Base-by-base conservation (phyloP, 2,888 invertebrate genomes). In the Brachyopa scutellaris region DNA sequence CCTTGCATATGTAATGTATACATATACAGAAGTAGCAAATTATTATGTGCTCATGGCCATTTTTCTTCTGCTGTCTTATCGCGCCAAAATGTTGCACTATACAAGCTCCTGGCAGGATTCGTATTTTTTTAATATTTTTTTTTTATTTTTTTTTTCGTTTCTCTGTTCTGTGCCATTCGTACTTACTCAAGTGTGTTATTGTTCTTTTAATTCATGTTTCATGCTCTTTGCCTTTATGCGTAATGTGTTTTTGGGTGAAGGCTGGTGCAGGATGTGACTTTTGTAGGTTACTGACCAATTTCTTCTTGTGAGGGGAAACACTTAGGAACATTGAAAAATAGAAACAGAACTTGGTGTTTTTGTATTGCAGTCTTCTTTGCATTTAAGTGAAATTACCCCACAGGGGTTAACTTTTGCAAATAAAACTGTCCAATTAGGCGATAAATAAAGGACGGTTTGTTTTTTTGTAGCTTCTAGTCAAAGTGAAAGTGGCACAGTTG, bases 241-340 rank as follows among this genome's bases (percentile, higher is more conserved):
- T 82, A 66, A 40, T 53, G 61, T 57, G 57, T 66, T 82, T 82
- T 82, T 77, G 59, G 82, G 82, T 82, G 77, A 77, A 82, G 82
- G 77, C 70, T 82, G 70, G 26, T 82, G 82, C 82, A 77, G 77
- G 77, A 82, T 77, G 59, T 82, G 77, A 57, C 67, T 69, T 67
- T 55, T 70, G 45, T 66, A 61, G 77, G 77, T 72, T 77, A 66
- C 40, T 77, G 64, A 77, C 80, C 69, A 82, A 82, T n/a, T n/a
- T n/a, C n/a, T n/a, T n/a, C 76, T 59, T 70, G 55, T 62, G 9
- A 13, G 36, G 17, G 11, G 15, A 33, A 36, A 55, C 42, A 40
- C 62, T 70, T 72, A 42, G 36, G 2, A 49, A 66, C 69, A 69
- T 67, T 59, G 51, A 29, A 73, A 66, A 45, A 51, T 17, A 53